phyloP scores from a whole-genome alignment of 2,888 invertebrate genomes.

The Liodrosophila aerea region DNA sequence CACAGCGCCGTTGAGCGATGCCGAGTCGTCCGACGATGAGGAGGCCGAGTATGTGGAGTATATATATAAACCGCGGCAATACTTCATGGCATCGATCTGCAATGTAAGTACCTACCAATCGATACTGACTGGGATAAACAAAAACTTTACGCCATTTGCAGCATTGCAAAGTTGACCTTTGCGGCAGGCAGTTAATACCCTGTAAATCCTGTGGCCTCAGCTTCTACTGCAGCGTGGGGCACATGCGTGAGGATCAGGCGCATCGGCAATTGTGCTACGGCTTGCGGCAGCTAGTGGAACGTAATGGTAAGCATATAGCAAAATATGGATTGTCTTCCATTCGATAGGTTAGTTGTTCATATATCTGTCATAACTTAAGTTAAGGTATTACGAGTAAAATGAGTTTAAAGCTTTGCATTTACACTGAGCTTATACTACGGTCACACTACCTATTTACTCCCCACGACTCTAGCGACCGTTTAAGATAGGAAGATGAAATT shows the following conservation, averaged over 20 bases:
- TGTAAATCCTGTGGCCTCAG: conserved; percentile 85
- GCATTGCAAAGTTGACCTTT: conserved; percentile 78
- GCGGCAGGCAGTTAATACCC: conserved; percentile 50
- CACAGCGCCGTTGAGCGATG: conserved; percentile 73
- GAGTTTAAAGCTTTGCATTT: too few relatives aligned
- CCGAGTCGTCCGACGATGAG: conserved; percentile 82
- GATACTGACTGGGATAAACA: too few relatives aligned
- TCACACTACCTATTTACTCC: too few relatives aligned
- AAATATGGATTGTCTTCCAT: too few relatives aligned
- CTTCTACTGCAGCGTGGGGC: conserved; percentile 86
- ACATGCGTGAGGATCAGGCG: conserved; percentile 85
- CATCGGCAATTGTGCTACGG: conserved; percentile 86
- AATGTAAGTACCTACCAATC: conserved; percentile 65
- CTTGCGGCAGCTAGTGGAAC: conserved; percentile 84
- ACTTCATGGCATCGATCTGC: conserved; percentile 86
- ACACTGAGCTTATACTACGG: too few relatives aligned
- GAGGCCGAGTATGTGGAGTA: conserved; percentile 86
- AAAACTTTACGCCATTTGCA: too few relatives aligned
- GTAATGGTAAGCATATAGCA: conserved; percentile 83
- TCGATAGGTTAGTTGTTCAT: background rate
- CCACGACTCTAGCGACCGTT: too few relatives aligned
- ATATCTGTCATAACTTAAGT: too few relatives aligned
- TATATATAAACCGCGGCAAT: conserved; percentile 86
- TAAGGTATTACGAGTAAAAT: too few relatives aligned
- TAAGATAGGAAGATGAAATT: too few relatives aligned